These are phyloP conservation scores for Thalassarche chlororhynchos DNA, from an alignment of 2,113 vertebrate species.

Conservation along the genomic window DNA sequence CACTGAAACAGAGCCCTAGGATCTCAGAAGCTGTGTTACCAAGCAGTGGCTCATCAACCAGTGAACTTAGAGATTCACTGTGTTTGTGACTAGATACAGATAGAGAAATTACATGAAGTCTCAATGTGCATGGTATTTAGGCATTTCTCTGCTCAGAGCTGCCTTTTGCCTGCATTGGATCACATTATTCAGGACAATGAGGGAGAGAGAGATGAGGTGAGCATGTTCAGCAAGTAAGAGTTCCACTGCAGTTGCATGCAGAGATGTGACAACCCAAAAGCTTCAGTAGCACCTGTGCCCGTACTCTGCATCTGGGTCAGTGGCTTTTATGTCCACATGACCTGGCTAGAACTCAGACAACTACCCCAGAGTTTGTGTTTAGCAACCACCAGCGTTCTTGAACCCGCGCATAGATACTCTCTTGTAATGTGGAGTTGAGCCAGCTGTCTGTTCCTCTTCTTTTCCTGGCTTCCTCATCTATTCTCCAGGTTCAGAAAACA, in stretches of 20 bases:
- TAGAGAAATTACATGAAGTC: neutral
- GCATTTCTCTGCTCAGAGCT: neutral
- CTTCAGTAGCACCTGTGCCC: neutral
- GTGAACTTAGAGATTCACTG: neutral
- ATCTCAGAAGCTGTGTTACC: neutral
- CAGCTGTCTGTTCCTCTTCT: neutral
- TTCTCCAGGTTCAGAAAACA: neutral
- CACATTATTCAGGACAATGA: neutral
- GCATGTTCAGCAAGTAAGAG: neutral
- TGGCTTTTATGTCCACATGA: neutral
- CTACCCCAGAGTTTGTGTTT: neutral
- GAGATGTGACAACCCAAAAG: neutral
- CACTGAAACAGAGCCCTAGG: neutral
- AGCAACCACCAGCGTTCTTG: neutral
- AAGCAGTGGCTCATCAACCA: neutral
- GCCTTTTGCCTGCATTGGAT: neutral
- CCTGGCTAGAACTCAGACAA: neutral
- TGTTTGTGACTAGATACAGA: neutral
- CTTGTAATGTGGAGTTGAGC: neutral
- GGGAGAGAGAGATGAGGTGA: neutral
- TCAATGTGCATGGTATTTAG: neutral
- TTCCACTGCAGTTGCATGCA: neutral
- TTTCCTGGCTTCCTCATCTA: neutral
- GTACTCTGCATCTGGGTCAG: neutral
- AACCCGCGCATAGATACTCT: neutral